Base-by-base conservation (phyloP, 2,113 vertebrate genomes). In the Gambusia affinis region DNA sequence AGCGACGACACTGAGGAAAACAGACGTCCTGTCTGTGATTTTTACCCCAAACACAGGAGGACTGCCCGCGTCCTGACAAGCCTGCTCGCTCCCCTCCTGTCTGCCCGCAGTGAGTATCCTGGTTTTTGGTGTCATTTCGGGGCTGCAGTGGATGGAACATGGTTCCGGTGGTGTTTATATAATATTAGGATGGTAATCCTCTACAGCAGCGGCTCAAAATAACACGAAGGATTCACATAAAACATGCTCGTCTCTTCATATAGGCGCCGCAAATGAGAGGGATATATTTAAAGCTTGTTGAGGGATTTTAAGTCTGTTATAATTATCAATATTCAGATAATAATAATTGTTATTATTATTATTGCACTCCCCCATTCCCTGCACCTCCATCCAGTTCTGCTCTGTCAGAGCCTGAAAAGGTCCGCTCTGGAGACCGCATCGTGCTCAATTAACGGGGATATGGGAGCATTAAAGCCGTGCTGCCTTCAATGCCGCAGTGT, bases 81-180 rank as follows among this genome's bases (percentile, higher is more conserved):
- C 33, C 1, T 24, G 68, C 69, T 76, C 54, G n/a, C n/a, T 17
- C 14, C 60, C 15, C 54, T 1, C 24, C 27, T 11, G 51, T 0
- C 75, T 28, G 42, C 83, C 54, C 44, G 51, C 73, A 57, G 93
- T 94, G 89, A 94, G 94, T 94, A 84, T 51, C 51, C 61, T 68
- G 33, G 22, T 64, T 67, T 27, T 60, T 39, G 39, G 69, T 71
- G n/a, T 83, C 64, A 85, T 83, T 78, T 76, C 42, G 31, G 37
- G 69, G 73, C 73, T 84, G 79, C 78, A 61, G 87, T 81, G 85
- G 88, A 85, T 90, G 87, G 80, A 86, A 90, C 68, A 78, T 72
- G 83, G 82, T 91, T 88, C 87, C 80, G 85, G 85, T 73, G 79
- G 89, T 90, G 87, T 93, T 93, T 93, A 92, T 93, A 88, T 90